Base-by-base conservation (phyloP, 1,140 invertebrate species). In the Pogonomyrmex barbatus region DNA sequence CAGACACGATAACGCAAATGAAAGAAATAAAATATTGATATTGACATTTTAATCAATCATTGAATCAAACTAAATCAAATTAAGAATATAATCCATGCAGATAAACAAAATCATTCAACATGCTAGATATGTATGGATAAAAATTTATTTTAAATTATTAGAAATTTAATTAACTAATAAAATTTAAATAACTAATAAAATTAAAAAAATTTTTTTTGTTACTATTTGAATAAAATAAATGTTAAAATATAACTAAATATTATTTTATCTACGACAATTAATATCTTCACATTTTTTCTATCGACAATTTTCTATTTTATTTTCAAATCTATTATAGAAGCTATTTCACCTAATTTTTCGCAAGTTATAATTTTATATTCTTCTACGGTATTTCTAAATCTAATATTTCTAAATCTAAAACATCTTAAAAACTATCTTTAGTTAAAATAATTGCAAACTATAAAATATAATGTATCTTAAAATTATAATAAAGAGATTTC, bases 371-470 rank as follows among this genome's bases (percentile, higher is more conserved):
- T 73, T 60, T 76, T 45, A 54, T 12, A 39, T 14, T 47, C 14
- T 10, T 60, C 14, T 45, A 58, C 4, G 60, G 70, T 39, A 36
- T 39, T 60, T 83, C 52, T 83, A 76, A 75, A 62, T 75, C 67
- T 83, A 68, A 83, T 83, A 47, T 71, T 4, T 50, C 24, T 24
- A 24, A 24, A 24, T 24, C 24, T 24, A 24, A 52, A 54, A 12
- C 12, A 39, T 54, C 6, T 81, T 68, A 39, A 17, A 68, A 17
- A 68, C 24, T 62, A 60, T 5, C 0, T 0, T 3, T 2, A 36
- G 52, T 12, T 73, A 85, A 88, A 47, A 85, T 88, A 89, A 89
- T 79, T 33, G 47, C 47, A 54, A 67, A 67, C 36, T 2, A n/a
- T 60, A 8, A 50, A 14, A 45, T 68, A 24, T 2, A 30, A 30